Evolutionary conservation across 2,113 vertebrate species (phyloP).

Genomic region (Notechis scutatus): DNA sequence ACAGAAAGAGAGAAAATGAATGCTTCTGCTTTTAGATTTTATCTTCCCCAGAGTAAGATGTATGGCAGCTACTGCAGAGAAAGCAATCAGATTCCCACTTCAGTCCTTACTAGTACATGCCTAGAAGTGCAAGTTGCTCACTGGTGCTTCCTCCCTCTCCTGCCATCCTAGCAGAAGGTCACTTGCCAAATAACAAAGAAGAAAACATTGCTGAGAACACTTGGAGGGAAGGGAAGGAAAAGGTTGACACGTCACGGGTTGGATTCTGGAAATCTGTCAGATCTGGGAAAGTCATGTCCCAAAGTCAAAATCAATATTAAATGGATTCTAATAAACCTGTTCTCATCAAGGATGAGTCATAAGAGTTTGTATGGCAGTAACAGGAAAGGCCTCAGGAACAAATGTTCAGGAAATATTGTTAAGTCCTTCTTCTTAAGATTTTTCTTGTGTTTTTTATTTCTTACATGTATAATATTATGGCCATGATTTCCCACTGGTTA

Average conservation of each 20-base stretch:
- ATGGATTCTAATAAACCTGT: background rate
- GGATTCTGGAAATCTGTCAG: background rate
- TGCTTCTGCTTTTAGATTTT: background rate
- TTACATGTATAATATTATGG: background rate
- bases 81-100: background rate
- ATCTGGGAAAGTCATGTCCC: background rate
- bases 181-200: background rate
- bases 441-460: background rate
- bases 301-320: constrained; percentile 10
- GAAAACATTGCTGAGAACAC: background rate
- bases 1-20: background rate
- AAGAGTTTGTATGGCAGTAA: background rate
- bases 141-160: background rate
- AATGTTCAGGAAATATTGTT: background rate
- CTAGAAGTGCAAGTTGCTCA: background rate
- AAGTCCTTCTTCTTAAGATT: background rate
- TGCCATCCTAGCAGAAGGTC: background rate
- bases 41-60: background rate
- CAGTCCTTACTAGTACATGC: background rate
- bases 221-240: background rate
- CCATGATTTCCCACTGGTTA: background rate
- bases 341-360: constrained; percentile 7
- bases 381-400: background rate
- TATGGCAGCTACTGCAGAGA: background rate
- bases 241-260: background rate